phyloP scores from a whole-genome alignment of 1,140 invertebrate genomes.

The Drosophila seguyi region DNA sequence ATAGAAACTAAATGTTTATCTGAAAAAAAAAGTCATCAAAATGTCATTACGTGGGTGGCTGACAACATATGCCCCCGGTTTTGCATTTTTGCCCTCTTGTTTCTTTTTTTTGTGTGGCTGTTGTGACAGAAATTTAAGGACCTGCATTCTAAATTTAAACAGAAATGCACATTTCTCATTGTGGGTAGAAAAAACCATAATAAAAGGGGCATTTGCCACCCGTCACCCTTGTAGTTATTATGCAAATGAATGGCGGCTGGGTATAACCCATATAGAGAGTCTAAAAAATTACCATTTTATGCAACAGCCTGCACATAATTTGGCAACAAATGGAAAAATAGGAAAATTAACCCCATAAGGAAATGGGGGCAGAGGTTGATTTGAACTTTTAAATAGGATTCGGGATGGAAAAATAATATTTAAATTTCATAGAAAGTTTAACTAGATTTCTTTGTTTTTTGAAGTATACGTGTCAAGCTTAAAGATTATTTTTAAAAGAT shows the following conservation, averaged over 20 bases:
- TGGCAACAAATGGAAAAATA: conserved; percentile 7
- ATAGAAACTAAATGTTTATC: conserved; percentile 24
- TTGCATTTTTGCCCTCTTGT: conserved; percentile 1
- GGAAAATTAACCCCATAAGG: conserved; percentile 13
- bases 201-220: conserved; percentile 19
- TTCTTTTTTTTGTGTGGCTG: not conserved
- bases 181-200: conserved; percentile 27
- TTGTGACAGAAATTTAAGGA: conserved; percentile 17
- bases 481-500: not conserved
- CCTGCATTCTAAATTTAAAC: conserved; percentile 37
- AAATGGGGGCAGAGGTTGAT: too few relatives aligned
- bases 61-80: conserved; percentile 43
- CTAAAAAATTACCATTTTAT: conserved; percentile 60
- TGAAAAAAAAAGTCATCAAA: conserved; percentile 79
- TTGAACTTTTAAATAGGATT: not conserved
- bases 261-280: conserved; percentile 35
- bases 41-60: conserved; percentile 61
- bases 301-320: conserved; percentile 56
- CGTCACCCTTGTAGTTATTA: conserved; percentile 35
- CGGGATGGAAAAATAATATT: not conserved
- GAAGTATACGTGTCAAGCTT: too few relatives aligned
- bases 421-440: not conserved
- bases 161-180: conserved; percentile 46
- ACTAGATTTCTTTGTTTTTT: not conserved
- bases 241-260: conserved; percentile 47